A percentile compares a stretch with the other conserved stretches of the same genome.
These are phyloP conservation scores for Drosophila nasuta DNA, from an alignment of 1,140 invertebrate genomes.

Conservation along the genomic window DNA sequence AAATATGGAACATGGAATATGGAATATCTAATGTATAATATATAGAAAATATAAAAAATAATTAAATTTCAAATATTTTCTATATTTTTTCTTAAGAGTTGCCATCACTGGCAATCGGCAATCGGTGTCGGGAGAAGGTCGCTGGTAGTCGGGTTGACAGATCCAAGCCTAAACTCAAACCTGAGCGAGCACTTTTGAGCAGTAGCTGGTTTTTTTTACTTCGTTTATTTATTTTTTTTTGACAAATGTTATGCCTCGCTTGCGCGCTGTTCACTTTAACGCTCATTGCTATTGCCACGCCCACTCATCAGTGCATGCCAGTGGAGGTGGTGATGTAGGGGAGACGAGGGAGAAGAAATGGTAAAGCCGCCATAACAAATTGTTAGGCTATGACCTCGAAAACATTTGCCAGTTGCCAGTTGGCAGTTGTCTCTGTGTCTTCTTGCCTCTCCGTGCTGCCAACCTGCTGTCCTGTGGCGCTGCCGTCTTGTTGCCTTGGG, in stretches of 20 bases:
- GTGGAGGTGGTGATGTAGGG: background rate
- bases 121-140: background rate
- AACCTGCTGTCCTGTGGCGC: background rate
- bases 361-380: slow-evolving; percentile 59
- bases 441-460: too few species aligned
- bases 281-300: slow-evolving; percentile 78
- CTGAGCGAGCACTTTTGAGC: background rate
- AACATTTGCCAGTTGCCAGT: slow-evolving; percentile 77
- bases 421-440: slow-evolving; percentile 47
- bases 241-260: slow-evolving; percentile 75
- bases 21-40: too few species aligned
- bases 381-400: slow-evolving; percentile 82
- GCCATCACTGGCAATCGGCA: background rate
- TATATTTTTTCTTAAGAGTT: background rate
- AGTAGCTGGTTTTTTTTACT: background rate
- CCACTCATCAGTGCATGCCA: slow-evolving; percentile 71
- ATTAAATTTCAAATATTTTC: too few species aligned
- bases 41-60: too few species aligned
- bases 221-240: background rate
- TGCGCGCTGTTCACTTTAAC: slow-evolving; percentile 75
- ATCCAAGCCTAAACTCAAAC: background rate
- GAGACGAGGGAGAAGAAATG: slow-evolving; percentile 13
- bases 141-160: background rate
- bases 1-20: too few species aligned
- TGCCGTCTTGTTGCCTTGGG: background rate